These are phyloP conservation scores for Pseudomyrmex cubaensis DNA, from an alignment of 1,140 invertebrate species.

Conservation along the genomic window DNA sequence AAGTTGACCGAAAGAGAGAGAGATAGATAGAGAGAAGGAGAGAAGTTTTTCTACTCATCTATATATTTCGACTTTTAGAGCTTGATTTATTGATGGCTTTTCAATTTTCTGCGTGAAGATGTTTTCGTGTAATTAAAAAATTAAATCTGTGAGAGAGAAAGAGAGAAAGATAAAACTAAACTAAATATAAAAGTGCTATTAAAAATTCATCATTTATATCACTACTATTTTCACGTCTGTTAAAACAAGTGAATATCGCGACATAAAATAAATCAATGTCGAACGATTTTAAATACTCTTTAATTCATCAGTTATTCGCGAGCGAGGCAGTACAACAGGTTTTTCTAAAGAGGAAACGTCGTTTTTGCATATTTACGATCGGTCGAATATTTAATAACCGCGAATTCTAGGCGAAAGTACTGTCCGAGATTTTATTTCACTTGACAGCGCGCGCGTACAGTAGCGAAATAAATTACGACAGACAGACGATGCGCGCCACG, in stretches of 20 bases:
- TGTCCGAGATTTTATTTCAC: constrained; percentile 15
- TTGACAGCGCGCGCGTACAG: neutral
- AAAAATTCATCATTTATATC: neutral
- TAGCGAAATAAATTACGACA: constrained; percentile 45
- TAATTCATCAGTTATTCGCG: neutral
- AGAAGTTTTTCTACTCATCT: neutral
- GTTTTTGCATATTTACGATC: constrained; percentile 1
- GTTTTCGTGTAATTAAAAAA: neutral
- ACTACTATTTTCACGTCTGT: neutral
- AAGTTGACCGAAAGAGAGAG: constrained; percentile 21
- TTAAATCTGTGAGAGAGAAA: neutral
- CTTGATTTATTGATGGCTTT: neutral
- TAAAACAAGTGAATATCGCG: neutral
- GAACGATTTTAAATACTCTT: constrained; percentile 1
- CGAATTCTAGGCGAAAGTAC: constrained; percentile 29
- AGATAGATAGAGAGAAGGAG: no score
- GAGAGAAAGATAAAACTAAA: no score
- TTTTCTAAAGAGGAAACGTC: neutral
- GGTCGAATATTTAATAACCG: constrained; percentile 16
- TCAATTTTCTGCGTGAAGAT: constrained; percentile 32
- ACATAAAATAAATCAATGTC: neutral
- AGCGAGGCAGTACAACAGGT: neutral
- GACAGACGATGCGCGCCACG: constrained; percentile 24
- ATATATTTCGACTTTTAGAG: constrained; percentile 1
- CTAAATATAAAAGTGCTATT: no score